Evolutionary conservation across 1,140 invertebrate genomes (phyloP).

Genomic region (Holcopasites calliopsidis): DNA sequence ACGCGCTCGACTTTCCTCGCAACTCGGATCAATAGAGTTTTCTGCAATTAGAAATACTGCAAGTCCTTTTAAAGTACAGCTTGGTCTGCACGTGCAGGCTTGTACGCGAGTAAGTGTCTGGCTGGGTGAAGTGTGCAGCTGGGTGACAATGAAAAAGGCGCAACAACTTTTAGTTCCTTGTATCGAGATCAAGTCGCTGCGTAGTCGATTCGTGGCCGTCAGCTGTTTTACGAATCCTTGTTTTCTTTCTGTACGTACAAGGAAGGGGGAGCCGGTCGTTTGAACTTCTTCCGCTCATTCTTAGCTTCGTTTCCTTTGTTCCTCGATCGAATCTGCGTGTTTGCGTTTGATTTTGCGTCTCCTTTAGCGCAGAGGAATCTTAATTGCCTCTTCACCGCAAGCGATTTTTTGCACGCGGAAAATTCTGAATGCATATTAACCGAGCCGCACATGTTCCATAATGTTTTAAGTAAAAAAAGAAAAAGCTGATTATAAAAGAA

Average conservation of each 20-base stretch:
- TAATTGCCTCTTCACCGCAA: no score
- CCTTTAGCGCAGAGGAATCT: background rate
- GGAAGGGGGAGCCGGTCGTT: background rate
- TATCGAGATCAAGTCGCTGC: background rate
- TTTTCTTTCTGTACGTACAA: conserved; percentile 3
- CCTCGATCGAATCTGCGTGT: background rate
- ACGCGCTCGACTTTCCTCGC: background rate
- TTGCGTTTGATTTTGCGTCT: background rate
- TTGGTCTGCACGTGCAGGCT: background rate
- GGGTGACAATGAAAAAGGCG: conserved; percentile 12
- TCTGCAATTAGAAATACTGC: conserved; percentile 36
- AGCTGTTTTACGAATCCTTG: background rate
- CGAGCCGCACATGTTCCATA: no score
- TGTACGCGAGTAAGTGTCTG: background rate
- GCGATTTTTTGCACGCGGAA: no score
- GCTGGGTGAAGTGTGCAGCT: background rate
- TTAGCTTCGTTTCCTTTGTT: no score
- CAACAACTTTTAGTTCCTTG: background rate
- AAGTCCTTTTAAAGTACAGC: conserved; percentile 21
- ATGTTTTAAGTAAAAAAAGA: no score
- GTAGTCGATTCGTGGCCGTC: background rate
- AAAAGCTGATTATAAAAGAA: no score
- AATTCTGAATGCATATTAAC: no score
- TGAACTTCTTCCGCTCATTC: background rate
- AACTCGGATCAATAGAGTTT: conserved; percentile 1